Base-by-base conservation (phyloP, 1,140 invertebrate genomes). In the Drosophila erecta region DNA sequence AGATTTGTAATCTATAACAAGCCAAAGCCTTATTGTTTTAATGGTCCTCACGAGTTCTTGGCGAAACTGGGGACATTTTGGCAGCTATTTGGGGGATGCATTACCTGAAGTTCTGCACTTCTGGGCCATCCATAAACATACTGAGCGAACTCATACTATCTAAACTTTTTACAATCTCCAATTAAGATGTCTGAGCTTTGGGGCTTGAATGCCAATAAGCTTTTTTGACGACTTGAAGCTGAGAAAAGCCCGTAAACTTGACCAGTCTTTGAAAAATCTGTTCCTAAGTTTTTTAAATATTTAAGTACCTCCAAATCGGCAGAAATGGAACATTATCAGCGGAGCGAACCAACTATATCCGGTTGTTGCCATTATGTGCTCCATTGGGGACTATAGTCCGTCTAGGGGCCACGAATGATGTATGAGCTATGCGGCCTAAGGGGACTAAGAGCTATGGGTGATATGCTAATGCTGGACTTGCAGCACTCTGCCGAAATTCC, bases 1-100 rank as follows among this genome's bases (percentile, higher is more conserved):
- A 76, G 24, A 62, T 50, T 76, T 86, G 41, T 71, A 35, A 56
- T 47, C 27, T 56, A 55, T 6, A 41, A 12, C 2, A 56, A 24
- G 4, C 24, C 24, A 24, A 24, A 4, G 4, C 4, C 24, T 24
- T 0, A 0, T 4, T 24, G 0, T 4, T 24, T 24, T 24, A 24
- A 27, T 8, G 11, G 11, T 22, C 7, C n/a, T 35, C 1, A 20
- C 6, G 6, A 27, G 6, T 27, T 27, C 6, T 0, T 1, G 1
- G 1, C 24, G 6, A 27, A 6, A 17, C 1, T 17, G 17, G 17
- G 17, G 17, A 1, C 17, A 27, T 24, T 6, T 27, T 27, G 24
- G 27, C 8, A 30, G 30, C 8, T 2, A 30, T 30, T 30, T 30
- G 27, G 27, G 27, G 1, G 7, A 10, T 30, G 22, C 22, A 22